These are phyloP conservation scores for Stomatorhinus walkeri DNA, from an alignment of 2,797 vertebrate genomes.

Conservation along the genomic window DNA sequence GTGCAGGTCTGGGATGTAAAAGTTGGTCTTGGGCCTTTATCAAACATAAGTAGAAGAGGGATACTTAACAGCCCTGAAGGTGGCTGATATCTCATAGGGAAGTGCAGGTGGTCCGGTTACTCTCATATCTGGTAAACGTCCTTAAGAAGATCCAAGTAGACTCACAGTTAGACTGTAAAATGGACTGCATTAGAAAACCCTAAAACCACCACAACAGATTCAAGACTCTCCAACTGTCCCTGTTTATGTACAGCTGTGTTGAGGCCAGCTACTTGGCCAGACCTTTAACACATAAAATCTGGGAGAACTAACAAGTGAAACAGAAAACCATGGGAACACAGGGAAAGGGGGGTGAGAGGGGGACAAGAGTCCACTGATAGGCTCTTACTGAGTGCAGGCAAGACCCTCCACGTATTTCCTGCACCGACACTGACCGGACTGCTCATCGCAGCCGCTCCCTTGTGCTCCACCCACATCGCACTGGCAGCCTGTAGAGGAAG, in stretches of 20 bases:
- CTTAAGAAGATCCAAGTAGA: neutral
- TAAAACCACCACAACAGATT: neutral
- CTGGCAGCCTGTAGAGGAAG: conserved; percentile 63
- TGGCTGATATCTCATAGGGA: neutral
- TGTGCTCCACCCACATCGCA: conserved; percentile 79
- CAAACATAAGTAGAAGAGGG: neutral
- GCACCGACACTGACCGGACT: conserved; percentile 68
- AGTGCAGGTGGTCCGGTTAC: neutral
- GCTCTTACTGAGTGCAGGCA: conserved; percentile 72
- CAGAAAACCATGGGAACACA: neutral
- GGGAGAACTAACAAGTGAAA: neutral
- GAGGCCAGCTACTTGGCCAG: neutral
- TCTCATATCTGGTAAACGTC: neutral
- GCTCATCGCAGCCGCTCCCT: conserved; percentile 53
- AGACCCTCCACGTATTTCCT: conserved; percentile 65
- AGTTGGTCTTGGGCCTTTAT: conserved; percentile 65
- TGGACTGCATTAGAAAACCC: neutral
- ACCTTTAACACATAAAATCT: neutral
- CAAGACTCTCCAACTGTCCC: neutral
- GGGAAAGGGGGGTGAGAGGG: neutral
- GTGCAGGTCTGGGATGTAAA: conserved; percentile 80
- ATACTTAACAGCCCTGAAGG: neutral
- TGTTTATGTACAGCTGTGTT: neutral
- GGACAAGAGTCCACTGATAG: neutral
- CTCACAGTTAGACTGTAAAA: neutral